Percentiles rank a stretch among this genome's conserved stretches.
These are phyloP conservation scores for Paramormyrops hopkinsi DNA, from an alignment of 2,797 vertebrate genomes.

Conservation along the genomic window DNA sequence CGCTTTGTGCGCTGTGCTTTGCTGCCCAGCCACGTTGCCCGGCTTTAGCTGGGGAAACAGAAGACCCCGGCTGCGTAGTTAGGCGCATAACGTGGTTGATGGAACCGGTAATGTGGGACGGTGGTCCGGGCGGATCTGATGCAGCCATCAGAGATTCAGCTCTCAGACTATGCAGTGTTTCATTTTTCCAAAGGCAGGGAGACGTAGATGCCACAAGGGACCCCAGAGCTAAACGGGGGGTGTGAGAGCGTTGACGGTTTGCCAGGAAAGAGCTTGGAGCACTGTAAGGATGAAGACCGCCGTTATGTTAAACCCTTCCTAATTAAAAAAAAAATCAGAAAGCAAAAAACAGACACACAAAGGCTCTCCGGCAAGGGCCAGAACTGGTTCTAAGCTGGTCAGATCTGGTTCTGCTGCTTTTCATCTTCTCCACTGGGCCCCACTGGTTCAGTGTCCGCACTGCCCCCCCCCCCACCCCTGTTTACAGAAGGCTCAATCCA, in stretches of 20 bases:
- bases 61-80: conserved; percentile 48
- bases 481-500: conserved; percentile 32
- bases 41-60: conserved; percentile 57
- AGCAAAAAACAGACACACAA: conserved; percentile 50
- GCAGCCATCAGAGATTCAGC: conserved; percentile 40
- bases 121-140: conserved; percentile 14
- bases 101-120: conserved; percentile 17
- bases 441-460: conserved; percentile 36
- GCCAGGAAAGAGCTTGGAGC: conserved; percentile 41
- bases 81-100: conserved; percentile 35
- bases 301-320: conserved; percentile 45
- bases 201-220: conserved; percentile 27
- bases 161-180: conserved; percentile 26
- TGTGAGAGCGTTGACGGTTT: conserved; percentile 41
- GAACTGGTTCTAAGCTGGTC: conserved; percentile 67
- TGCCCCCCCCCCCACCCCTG: conserved; percentile 32
- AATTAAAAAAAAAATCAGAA: conserved; percentile 50
- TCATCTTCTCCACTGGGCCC: conserved; percentile 45
- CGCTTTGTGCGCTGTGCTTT: conserved; percentile 69
- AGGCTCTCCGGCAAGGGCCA: conserved; percentile 37
- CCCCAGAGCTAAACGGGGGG: conserved; percentile 28
- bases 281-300: conserved; percentile 41
- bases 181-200: neutral
- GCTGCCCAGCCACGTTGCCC: conserved; percentile 69
- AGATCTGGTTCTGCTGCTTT: conserved; percentile 62